These are phyloP conservation scores for Haemorhous mexicanus DNA, from an alignment of 2,113 vertebrate species.

Conservation along the genomic window DNA sequence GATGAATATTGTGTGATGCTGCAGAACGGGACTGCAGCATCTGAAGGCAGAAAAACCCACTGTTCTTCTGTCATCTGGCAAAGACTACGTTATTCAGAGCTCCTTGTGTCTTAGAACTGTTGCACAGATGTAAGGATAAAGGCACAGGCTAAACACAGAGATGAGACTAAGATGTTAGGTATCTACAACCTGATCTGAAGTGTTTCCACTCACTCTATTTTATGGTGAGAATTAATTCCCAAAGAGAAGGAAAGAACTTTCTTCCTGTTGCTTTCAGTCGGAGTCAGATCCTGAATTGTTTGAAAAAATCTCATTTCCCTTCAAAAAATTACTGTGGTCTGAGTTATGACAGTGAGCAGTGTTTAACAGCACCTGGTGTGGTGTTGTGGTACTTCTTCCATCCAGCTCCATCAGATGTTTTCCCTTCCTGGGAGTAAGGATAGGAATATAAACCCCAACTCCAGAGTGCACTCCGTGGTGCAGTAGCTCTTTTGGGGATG, in stretches of 20 bases:
- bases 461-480: neutral
- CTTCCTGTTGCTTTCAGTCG: neutral
- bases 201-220: neutral
- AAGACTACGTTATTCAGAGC: neutral
- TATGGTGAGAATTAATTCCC: neutral
- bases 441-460: neutral
- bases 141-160: neutral
- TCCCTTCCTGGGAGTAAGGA: neutral
- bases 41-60: neutral
- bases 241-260: neutral
- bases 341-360: neutral
- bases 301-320: neutral
- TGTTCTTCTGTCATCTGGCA: neutral
- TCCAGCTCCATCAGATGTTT: neutral
- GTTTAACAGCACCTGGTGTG: neutral
- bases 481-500: neutral
- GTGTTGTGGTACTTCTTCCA: neutral
- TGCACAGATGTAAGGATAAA: neutral
- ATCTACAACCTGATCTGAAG: neutral
- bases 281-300: neutral
- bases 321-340: neutral
- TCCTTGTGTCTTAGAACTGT: neutral
- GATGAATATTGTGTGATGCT: neutral
- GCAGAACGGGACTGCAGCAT: neutral
- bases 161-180: neutral